Conservation (phyloP, 30 jellyfish, hydroid and myxozoan species). For the Chrysaora quinquecirrha region DNA sequence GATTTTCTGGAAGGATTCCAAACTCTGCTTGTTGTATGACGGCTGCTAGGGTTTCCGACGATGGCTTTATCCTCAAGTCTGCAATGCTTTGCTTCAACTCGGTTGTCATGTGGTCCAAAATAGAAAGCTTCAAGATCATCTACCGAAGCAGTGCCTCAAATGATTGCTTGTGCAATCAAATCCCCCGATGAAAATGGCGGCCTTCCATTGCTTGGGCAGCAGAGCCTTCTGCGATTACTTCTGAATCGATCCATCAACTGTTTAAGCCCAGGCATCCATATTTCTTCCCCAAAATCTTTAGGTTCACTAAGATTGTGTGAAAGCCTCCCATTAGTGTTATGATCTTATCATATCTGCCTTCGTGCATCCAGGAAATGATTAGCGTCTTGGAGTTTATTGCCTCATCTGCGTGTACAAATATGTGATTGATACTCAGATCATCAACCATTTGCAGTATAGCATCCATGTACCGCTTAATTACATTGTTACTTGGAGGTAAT, state of each 20-base stretch:
- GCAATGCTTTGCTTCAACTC: constrained; percentile 56
- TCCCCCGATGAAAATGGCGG: constrained; percentile 43
- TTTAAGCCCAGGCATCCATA: constrained; percentile 55
- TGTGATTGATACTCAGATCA: constrained; percentile 46
- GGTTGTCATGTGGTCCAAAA: constrained; percentile 34
- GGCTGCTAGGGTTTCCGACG: constrained; percentile 44
- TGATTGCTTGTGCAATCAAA: constrained; percentile 48
- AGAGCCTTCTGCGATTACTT: constrained; percentile 57
- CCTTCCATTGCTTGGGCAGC: constrained; percentile 74
- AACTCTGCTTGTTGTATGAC: constrained; percentile 45
- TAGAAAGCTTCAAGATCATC: constrained; percentile 44
- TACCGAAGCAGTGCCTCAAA: constrained; percentile 61
- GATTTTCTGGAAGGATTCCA: constrained; percentile 32
- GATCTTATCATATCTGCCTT: constrained; percentile 44
- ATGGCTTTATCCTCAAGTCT: constrained; percentile 60
- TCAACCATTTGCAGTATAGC: constrained; percentile 45
- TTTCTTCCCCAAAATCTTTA: constrained; percentile 47
- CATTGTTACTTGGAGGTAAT: constrained; percentile 47
- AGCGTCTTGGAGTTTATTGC: constrained; percentile 53
- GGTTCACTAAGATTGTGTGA: constrained; percentile 54
- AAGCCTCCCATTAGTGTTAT: constrained; percentile 60
- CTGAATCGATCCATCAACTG: constrained; percentile 61
- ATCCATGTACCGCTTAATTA: constrained; percentile 41
- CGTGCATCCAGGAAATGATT: constrained; percentile 55
- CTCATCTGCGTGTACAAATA: constrained; percentile 59